A percentile compares a stretch with the other conserved stretches of the same genome.
phyloP scores from a whole-genome alignment of 1,140 invertebrate genomes.

The Drosophila lowei region DNA sequence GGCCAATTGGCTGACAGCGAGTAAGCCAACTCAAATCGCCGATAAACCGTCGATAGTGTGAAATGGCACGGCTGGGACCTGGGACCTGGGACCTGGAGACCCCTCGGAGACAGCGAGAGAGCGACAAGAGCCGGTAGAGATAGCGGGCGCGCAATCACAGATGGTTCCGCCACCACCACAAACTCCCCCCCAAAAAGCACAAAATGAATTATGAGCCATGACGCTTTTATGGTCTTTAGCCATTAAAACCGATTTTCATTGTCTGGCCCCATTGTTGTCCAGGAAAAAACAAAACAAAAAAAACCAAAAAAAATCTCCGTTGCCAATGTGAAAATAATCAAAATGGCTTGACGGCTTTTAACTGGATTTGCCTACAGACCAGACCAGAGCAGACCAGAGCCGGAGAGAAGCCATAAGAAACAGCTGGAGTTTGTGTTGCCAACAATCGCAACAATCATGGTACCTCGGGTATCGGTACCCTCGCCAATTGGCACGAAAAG shows the following conservation, averaged over 20 bases:
- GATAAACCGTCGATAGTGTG: conserved; percentile 70
- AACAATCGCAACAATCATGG: conserved; percentile 1
- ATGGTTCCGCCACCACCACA: conserved; percentile 16
- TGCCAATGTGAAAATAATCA: conserved; percentile 63
- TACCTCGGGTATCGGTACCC: conserved; percentile 32
- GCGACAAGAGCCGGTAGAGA: conserved; percentile 54
- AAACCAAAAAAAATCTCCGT: conserved; percentile 23
- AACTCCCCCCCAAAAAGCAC: conserved; percentile 26
- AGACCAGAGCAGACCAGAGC: not conserved
- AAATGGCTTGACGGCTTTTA: conserved; percentile 46
- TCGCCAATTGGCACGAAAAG: conserved; percentile 69
- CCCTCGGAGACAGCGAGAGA: conserved; percentile 14
- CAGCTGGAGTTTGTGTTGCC: conserved; percentile 1
- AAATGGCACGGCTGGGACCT: conserved; percentile 56
- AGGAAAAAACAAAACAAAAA: conserved; percentile 13
- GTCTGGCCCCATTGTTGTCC: conserved; percentile 37
- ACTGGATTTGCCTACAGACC: conserved; percentile 53
- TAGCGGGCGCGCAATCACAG: conserved; percentile 38
- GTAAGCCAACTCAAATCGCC: conserved; percentile 66
- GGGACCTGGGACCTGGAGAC: not conserved
- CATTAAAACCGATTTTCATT: conserved; percentile 76
- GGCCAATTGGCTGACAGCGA: conserved; percentile 54
- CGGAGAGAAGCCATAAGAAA: conserved; percentile 5
- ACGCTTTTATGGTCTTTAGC: conserved; percentile 68
- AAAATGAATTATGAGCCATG: conserved; percentile 74